Conservation (phyloP, 2,888 invertebrate species). For the Anthophora plumipes region DNA sequence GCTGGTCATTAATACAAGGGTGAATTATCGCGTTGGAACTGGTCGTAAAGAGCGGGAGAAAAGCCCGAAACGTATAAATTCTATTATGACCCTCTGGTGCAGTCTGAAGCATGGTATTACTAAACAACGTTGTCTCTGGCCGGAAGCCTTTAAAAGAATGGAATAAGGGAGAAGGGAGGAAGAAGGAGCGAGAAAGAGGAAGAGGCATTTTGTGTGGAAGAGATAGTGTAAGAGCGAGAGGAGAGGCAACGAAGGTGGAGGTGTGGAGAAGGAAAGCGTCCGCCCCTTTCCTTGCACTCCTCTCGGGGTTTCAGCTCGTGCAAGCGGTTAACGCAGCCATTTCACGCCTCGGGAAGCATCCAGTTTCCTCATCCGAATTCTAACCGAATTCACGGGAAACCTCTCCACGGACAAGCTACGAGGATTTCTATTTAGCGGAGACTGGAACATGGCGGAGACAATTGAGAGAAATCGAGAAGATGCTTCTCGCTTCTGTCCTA, state of each 20-base stretch:
- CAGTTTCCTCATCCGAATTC: slow-evolving; percentile 82
- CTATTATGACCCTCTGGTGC: slow-evolving; percentile 46
- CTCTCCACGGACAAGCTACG: slow-evolving; percentile 64
- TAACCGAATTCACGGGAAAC: slow-evolving; percentile 78
- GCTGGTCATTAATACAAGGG: slow-evolving; percentile 4
- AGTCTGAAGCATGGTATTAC: slow-evolving; percentile 44
- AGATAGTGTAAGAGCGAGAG: slow-evolving; percentile 21
- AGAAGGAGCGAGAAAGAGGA: slow-evolving; percentile 35
- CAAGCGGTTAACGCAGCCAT: slow-evolving; percentile 84
- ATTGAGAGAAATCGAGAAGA: slow-evolving; percentile 61
- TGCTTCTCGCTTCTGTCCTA: slow-evolving; percentile 27
- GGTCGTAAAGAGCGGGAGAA: slow-evolving; percentile 5
- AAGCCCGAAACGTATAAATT: slow-evolving; percentile 45
- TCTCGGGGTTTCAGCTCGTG: slow-evolving; percentile 73
- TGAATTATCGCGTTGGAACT: slow-evolving; percentile 13
- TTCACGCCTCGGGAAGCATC: slow-evolving; percentile 84
- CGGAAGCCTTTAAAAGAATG: slow-evolving; percentile 59
- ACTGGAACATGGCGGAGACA: slow-evolving; percentile 67
- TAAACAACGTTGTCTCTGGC: slow-evolving; percentile 57
- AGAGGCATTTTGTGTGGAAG: slow-evolving; percentile 22
- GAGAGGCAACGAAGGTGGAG: slow-evolving; percentile 24
- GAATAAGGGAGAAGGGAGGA: slow-evolving; percentile 63
- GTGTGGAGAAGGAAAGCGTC: slow-evolving; percentile 60
- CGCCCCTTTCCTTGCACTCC: slow-evolving; percentile 66
- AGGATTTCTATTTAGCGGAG: slow-evolving; percentile 77